Evolutionary conservation across 2,888 invertebrate species (phyloP).

Genomic region (Brenthis daphne): DNA sequence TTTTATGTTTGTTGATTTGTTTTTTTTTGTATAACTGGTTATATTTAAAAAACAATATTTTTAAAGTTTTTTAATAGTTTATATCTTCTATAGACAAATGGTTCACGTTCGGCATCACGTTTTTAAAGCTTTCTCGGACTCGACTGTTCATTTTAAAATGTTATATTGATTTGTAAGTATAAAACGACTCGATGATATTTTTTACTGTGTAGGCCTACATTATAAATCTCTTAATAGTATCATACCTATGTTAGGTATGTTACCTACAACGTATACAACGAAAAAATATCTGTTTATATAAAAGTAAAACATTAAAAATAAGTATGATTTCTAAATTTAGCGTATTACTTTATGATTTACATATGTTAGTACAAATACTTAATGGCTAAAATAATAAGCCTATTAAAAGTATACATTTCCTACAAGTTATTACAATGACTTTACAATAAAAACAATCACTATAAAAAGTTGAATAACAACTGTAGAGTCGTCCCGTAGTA

Average conservation of each 20-base stretch:
- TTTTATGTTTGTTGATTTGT: too few species aligned
- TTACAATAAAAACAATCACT: constrained; percentile 51
- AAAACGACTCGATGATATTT: too few species aligned
- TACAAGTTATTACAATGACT: constrained; percentile 27
- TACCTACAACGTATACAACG: too few species aligned
- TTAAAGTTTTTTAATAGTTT: neutral
- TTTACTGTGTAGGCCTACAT: too few species aligned
- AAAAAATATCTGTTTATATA: too few species aligned
- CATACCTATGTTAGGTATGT: too few species aligned
- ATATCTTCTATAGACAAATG: constrained; percentile 7
- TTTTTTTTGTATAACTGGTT: too few species aligned
- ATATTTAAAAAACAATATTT: neutral
- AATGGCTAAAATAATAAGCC: constrained; percentile 19
- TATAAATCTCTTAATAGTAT: too few species aligned
- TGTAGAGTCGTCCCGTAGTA: constrained; percentile 62
- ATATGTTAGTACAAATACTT: neutral
- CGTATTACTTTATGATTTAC: neutral
- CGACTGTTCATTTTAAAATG: constrained; percentile 22
- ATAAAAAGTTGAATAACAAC: constrained; percentile 79
- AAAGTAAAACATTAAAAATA: too few species aligned
- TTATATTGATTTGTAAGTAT: neutral
- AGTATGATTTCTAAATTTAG: too few species aligned
- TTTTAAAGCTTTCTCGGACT: constrained; percentile 50
- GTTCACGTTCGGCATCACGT: constrained; percentile 66
- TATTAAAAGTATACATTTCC: constrained; percentile 22